Conservation (phyloP, 2,888 invertebrate genomes). For the Drosophila ezoana region DNA sequence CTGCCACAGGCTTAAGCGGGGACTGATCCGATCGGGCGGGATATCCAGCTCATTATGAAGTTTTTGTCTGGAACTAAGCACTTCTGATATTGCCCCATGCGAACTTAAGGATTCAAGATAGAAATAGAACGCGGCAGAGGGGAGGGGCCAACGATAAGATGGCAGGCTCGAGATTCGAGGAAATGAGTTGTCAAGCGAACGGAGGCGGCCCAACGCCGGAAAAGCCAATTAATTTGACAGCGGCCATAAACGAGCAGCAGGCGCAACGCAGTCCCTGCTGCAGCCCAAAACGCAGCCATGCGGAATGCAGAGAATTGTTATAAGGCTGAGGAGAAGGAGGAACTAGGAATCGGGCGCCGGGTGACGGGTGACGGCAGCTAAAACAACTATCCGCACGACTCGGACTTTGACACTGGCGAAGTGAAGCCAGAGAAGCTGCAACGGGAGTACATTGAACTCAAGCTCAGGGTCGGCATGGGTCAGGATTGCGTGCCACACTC, state of each 20-base stretch:
- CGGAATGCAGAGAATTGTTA: slow-evolving; percentile 48
- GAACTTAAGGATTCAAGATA: slow-evolving; percentile 18
- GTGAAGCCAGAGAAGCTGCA: slow-evolving; percentile 42
- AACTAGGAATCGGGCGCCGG: background rate
- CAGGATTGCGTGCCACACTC: background rate
- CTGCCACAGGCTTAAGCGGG: no score
- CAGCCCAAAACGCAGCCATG: slow-evolving; percentile 60
- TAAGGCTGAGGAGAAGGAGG: slow-evolving; percentile 6
- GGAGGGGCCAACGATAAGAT: background rate
- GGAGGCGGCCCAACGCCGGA: slow-evolving; percentile 49
- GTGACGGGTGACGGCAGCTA: background rate
- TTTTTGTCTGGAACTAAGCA: slow-evolving; percentile 14
- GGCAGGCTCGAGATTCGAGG: slow-evolving; percentile 29
- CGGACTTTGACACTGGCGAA: slow-evolving; percentile 33
- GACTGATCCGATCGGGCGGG: no score
- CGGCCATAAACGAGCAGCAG: slow-evolving; percentile 57
- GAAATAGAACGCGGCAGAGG: background rate
- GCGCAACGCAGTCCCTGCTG: slow-evolving; percentile 38
- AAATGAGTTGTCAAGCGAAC: slow-evolving; percentile 65
- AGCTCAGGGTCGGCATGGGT: slow-evolving; percentile 27
- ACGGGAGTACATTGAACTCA: slow-evolving; percentile 48
- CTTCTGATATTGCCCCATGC: slow-evolving; percentile 32
- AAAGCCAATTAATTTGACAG: slow-evolving; percentile 77
- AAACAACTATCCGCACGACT: slow-evolving; percentile 22
- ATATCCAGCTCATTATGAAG: background rate